Base-by-base conservation (phyloP, 2,113 vertebrate genomes). In the Cranoglanis bouderius region DNA sequence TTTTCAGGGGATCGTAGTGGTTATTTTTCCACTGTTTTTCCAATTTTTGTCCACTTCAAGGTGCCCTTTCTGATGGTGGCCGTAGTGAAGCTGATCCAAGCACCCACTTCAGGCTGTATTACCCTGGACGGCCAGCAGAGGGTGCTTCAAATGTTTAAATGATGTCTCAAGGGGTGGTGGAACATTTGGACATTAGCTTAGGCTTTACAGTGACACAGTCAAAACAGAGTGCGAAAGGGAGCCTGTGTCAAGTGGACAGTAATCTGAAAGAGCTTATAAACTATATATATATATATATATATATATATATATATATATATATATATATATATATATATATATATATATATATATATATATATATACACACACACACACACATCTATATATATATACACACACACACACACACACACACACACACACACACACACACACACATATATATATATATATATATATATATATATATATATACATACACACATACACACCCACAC, bases 21-120 rank as follows among this genome's bases (percentile, higher is more conserved):
- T 90, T 89, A 84, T 81, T 74, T 53, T 38, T 84, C 85, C 67
- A 77, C 82, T 88, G 51, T 88, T 85, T 84, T 46, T 67, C 75
- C 65, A 82, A 49, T 24, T 70, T 32, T 24, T 70, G 63, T 85
- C 65, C 84, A 55, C 32, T 72, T 87, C 82, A 85, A 87, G 72
- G 87, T 57, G 82, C 72, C 59, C 21, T 88, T 84, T 53, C 80
- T 77, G 53, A 87, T 72, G 85, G 84, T 77, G 61, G 84, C 75
- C 80, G 84, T 75, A 74, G 65, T 74, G 55, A 88, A 46, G 67
- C 72, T 74, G 81, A 74, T 81, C 63, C 55, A 49, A 83, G n/a
- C 16, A 40, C 19, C 67, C 53, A 26, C 51, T 63, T 65, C 72
- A 85, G 82, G 38, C 6, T 16, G 87, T 55, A 65, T 53, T 81